These are phyloP conservation scores for Caretta caretta DNA, from an alignment of 2,113 vertebrate species.

Conservation along the genomic window DNA sequence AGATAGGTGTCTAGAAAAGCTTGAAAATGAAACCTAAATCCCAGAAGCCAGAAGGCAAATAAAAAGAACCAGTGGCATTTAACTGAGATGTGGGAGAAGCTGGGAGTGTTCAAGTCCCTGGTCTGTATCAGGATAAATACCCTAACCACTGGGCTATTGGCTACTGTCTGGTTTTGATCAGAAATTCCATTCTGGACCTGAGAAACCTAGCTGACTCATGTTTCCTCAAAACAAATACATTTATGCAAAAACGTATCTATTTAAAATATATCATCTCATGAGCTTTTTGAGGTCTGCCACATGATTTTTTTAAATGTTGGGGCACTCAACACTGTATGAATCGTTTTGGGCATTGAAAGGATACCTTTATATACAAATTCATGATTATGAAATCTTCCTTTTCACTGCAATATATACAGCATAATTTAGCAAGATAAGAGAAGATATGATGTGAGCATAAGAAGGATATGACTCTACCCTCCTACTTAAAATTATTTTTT, in stretches of 20 bases:
- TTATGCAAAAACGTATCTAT: neutral
- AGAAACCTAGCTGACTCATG: neutral
- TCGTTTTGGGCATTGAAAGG: neutral
- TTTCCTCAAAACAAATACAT: neutral
- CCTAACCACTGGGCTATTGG: neutral
- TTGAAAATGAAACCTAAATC: neutral
- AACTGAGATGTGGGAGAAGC: neutral
- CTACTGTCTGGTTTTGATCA: neutral
- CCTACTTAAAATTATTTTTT: neutral
- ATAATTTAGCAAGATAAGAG: neutral
- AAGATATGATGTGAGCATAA: neutral
- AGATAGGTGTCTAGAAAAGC: neutral
- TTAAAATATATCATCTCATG: neutral
- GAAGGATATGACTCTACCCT: neutral
- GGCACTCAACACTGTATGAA: neutral
- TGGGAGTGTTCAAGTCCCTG: neutral
- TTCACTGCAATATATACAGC: neutral
- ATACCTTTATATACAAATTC: neutral
- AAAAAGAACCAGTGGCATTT: neutral
- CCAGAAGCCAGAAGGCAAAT: constrained; percentile 1
- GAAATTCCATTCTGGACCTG: neutral
- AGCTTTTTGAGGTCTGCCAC: neutral
- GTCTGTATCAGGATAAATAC: neutral
- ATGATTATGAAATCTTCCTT: neutral
- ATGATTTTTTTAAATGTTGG: neutral